phyloP scores from a whole-genome alignment of 2,113 vertebrate genomes.

The Plectropomus leopardus region DNA sequence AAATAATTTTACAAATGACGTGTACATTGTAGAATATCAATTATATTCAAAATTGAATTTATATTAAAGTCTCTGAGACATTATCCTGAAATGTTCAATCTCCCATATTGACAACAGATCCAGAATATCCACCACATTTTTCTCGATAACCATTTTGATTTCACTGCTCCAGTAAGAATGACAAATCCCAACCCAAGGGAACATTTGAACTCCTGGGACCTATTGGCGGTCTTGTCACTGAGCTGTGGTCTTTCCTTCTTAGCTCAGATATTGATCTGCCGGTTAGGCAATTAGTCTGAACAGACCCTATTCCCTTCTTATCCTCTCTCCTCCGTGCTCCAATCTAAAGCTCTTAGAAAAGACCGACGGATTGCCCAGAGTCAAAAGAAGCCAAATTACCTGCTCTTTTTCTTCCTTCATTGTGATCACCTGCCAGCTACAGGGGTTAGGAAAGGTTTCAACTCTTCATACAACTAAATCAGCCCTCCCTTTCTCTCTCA shows the following conservation, averaged over 20 bases:
- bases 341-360: slow-evolving; percentile 58
- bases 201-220: slow-evolving; percentile 61
- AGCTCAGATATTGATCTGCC: slow-evolving; percentile 72
- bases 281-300: slow-evolving; percentile 79
- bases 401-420: slow-evolving; percentile 48
- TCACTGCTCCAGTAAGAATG: slow-evolving; percentile 35
- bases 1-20: background rate
- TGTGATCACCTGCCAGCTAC: slow-evolving; percentile 47
- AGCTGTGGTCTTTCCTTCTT: slow-evolving; percentile 66
- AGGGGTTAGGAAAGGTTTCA: slow-evolving; percentile 23
- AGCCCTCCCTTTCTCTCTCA: background rate
- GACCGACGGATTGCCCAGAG: slow-evolving; percentile 49
- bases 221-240: slow-evolving; percentile 56
- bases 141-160: slow-evolving; percentile 26
- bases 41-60: background rate
- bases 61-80: background rate
- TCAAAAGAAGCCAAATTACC: slow-evolving; percentile 69
- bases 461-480: slow-evolving; percentile 38
- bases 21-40: background rate
- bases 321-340: slow-evolving; percentile 47
- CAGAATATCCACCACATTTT: background rate
- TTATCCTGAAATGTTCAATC: background rate
- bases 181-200: slow-evolving; percentile 62
- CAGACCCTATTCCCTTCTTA: slow-evolving; percentile 44
- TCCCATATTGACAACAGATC: slow-evolving; percentile 7